Base-by-base conservation (phyloP, 2,797 vertebrate genomes). In the Peromyscus nudipes region DNA sequence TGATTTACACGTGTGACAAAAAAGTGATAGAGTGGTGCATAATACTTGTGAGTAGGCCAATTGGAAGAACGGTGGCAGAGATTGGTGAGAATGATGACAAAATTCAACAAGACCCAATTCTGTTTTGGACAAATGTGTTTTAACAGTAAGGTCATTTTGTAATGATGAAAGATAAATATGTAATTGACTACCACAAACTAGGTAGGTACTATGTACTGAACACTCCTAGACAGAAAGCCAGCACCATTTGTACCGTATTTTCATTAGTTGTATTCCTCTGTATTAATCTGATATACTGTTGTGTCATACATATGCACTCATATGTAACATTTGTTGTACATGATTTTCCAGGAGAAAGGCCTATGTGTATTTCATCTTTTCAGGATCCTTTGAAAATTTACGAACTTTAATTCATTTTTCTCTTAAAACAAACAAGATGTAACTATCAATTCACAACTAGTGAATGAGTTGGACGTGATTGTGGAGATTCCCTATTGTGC, bases 401-500 rank as follows among this genome's bases (percentile, higher is more conserved):
- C 73, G 0, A 21, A 14, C 4, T 83, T 79, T 31, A 29, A 60
- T 34, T 82, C 23, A 46, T 86, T 82, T 82, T 46, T 34, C 21
- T 4, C 29, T 62, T 46, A 25, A 62, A 60, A 37, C 17, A 88
- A 31, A 34, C 1, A 27, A 31, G 7, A 37, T 0, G 1, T 84
- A 46, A 87, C 34, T 69, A 80, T 37, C 57, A 16, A 14, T 49
- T 69, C 57, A 57, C 37, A 40, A 67, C 31, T 81, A 71, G 21
- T 31, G 8, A 64, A 49, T 0, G 3, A n/a, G 1, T 55, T 92
- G 17, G 46, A 37, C 40, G 55, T 29, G 17, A 88, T 10, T 40
- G 6, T 16, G 49, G 16, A 1, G 5, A 87, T 73, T 0, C 4
- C 17, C 12, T 64, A n/a, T 49, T 6, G 6, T n/a, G 2, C 6